Evolutionary conservation across 37 sponge, comb jelly and placozoan genomes (phyloP).

Genomic region (Eunapius fragilis): DNA sequence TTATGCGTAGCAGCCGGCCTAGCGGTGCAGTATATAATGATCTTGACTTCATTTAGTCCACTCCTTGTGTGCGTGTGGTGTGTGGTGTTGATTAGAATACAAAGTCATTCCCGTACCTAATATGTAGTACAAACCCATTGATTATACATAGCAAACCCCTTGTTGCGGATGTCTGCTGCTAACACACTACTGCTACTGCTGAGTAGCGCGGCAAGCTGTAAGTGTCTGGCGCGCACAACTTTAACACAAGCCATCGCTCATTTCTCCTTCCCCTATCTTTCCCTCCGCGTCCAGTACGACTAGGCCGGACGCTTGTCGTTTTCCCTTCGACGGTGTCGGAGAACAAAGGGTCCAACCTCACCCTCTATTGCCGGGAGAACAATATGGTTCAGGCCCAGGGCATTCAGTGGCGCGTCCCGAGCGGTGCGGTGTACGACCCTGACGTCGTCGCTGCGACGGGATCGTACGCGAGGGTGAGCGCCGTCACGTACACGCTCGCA

Average conservation of each 20-base stretch:
- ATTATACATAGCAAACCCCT: too few relatives aligned
- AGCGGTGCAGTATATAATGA: not conserved
- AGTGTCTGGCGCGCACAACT: not conserved
- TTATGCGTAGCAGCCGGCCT: not conserved
- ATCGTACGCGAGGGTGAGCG: not conserved
- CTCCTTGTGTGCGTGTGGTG: too few relatives aligned
- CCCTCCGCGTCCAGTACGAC: too few relatives aligned
- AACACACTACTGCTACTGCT: not conserved
- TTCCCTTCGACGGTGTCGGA: not conserved
- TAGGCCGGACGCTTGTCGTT: not conserved
- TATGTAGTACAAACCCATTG: not conserved
- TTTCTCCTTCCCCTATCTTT: not conserved
- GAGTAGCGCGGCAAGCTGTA: not conserved
- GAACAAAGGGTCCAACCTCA: not conserved
- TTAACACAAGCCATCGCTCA: not conserved
- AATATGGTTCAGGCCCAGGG: not conserved
- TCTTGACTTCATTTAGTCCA: not conserved
- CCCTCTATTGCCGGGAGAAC: conserved; percentile 1
- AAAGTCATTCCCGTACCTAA: not conserved
- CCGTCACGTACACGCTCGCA: not conserved
- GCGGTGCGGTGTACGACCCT: not conserved
- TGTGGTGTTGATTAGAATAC: too few relatives aligned
- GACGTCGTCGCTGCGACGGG: not conserved
- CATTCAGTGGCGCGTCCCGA: not conserved
- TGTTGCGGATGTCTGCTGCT: not conserved